phyloP scores from a whole-genome alignment of 2,888 invertebrate genomes.

The Thalpophila matura region DNA sequence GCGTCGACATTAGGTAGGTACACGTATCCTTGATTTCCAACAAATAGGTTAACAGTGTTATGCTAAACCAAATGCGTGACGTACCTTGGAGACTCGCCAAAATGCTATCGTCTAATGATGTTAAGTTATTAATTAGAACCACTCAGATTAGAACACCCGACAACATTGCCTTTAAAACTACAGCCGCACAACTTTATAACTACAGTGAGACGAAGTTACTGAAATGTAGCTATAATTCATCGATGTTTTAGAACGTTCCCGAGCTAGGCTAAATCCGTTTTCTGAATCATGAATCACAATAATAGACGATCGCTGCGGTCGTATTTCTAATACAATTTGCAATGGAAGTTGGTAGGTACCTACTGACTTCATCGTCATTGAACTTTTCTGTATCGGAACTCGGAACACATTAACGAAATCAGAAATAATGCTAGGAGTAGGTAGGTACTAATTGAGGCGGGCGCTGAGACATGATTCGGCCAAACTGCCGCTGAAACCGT shows the following conservation, averaged over 20 bases:
- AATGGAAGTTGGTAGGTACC: slow-evolving; percentile 28
- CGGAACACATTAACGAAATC: slow-evolving; percentile 21
- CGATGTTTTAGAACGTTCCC: slow-evolving; percentile 73
- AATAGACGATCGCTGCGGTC: slow-evolving; percentile 66
- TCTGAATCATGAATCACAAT: slow-evolving; percentile 79
- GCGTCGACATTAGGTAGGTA: slow-evolving; percentile 48
- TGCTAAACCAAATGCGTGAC: slow-evolving; percentile 73
- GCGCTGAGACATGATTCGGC: background rate
- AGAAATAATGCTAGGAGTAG: slow-evolving; percentile 4
- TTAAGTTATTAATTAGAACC: slow-evolving; percentile 80
- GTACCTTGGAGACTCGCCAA: slow-evolving; percentile 80
- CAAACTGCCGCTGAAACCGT: slow-evolving; percentile 5
- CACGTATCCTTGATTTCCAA: slow-evolving; percentile 72
- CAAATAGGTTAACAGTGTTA: slow-evolving; percentile 82
- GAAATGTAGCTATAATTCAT: slow-evolving; percentile 66
- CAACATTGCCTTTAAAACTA: slow-evolving; percentile 59
- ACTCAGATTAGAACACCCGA: slow-evolving; percentile 45
- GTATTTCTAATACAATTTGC: slow-evolving; percentile 61
- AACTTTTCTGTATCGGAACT: slow-evolving; percentile 21
- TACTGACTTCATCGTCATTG: slow-evolving; percentile 44
- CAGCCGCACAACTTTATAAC: slow-evolving; percentile 50
- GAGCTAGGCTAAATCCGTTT: slow-evolving; percentile 73
- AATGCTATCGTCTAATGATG: slow-evolving; percentile 74
- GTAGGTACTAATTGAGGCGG: background rate
- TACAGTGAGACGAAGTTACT: slow-evolving; percentile 58